Evolutionary conservation across 2,888 invertebrate species (phyloP).

Genomic region (Vanessa cardui): DNA sequence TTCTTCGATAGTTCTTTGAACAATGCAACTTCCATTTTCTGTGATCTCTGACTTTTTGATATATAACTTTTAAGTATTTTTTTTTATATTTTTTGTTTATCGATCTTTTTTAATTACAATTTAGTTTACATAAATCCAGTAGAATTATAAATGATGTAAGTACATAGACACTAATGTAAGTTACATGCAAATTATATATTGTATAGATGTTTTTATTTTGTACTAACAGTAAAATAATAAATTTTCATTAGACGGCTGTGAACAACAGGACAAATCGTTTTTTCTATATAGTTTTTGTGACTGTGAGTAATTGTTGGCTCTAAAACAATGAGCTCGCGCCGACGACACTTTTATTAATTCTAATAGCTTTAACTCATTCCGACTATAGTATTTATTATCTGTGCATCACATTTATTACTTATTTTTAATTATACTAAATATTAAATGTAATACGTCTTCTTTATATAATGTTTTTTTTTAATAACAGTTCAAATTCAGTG

Average conservation of each 20-base stretch:
- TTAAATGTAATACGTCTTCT: not conserved
- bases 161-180: not conserved
- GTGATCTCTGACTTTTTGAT: conserved; percentile 61
- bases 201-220: conserved; percentile 2
- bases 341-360: conserved; percentile 1
- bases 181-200: not conserved
- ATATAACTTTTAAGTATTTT: conserved; percentile 19
- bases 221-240: conserved; percentile 5
- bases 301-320: not conserved
- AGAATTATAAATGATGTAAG: not conserved
- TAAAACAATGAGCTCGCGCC: not conserved
- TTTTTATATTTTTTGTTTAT: conserved; percentile 28
- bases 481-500: too few relatives aligned
- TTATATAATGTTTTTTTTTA: not conserved
- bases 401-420: conserved; percentile 15
- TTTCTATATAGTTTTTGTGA: not conserved
- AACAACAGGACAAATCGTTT: conserved; percentile 18
- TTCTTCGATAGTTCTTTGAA: conserved; percentile 15
- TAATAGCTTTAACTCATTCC: conserved; percentile 22
- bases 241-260: conserved; percentile 20
- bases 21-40: conserved; percentile 68
- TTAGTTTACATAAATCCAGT: not conserved
- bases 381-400: conserved; percentile 19
- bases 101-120: not conserved
- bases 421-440: not conserved